Percentiles rank a stretch among this genome's conserved stretches.
Evolutionary conservation across 2,113 vertebrate species (phyloP).

Genomic region (mouse (Mus musculus)): GRCm39 chr4:52701501-52702000

Average conservation of each 20-base stretch:
- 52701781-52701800: background rate
- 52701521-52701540: conserved; percentile 33
- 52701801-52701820: background rate
- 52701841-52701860: accelerated
- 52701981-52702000: background rate
- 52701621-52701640: conserved; percentile 5
- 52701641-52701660: conserved; percentile 20
- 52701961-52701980: conserved; percentile 1
- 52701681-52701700: background rate
- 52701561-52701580: background rate
- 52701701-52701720: background rate
- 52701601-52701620: conserved; percentile 23
- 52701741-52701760: background rate
- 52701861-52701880: background rate
- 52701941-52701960: background rate
- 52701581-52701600: conserved; percentile 24
- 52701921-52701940: background rate
- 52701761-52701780: background rate
- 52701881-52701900: background rate
- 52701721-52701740: background rate
- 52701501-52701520: conserved; percentile 63
- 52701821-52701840: background rate
- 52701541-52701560: background rate
- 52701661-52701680: background rate
- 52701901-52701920: background rate